Evolutionary conservation across 2,113 vertebrate genomes (phyloP), one percentile per base, ranked within the genome.

Genomic region (Lanius ludovicianus): DNA sequence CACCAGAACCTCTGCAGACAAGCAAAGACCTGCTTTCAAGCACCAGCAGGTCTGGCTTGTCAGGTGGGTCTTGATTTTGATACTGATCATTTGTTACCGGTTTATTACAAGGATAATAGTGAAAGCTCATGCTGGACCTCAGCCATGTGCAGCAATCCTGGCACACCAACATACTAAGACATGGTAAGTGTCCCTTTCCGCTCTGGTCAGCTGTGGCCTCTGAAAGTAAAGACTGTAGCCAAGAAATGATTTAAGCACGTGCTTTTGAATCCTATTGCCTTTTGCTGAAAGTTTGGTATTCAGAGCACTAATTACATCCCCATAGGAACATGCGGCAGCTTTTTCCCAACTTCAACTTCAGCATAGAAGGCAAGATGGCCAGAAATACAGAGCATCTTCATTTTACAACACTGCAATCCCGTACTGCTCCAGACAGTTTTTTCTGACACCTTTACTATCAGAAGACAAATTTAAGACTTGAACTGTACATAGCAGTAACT

Each of bases 201-300:
- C 56, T 80, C 62, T 0, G 0, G 14, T 30, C 55, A 62, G 65
- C 42, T 78, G 49, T 2, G 5, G 46, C 24, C 33, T 63, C 59
- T 25, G 5, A 28, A 68, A 64, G 15, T 24, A n/a, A 27, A 42
- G 49, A 64, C 44, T 41, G 59, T 75, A 79, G 49, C 49, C 44
- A 53, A 49, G 31, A 31, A 46, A 46, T 9, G 14, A 35, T 67
- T 53, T 44, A 67, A 77, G n/a, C 19, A 69, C 17, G 7, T 46
- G 70, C 47, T 63, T 60, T 62, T 52, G 59, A 60, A 23, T 63
- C 22, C 53, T 57, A 3, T 14, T 68, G 49, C 23, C 13, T 63
- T 90, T 59, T 74, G 25, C 70, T 68, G 50, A 28, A 74, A 63
- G n/a, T 57, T 82, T 86, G 41, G 27, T 47, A 37, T 62, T 63